Base-by-base conservation (phyloP, 2,888 invertebrate genomes). In the Philhelius pedissequus region DNA sequence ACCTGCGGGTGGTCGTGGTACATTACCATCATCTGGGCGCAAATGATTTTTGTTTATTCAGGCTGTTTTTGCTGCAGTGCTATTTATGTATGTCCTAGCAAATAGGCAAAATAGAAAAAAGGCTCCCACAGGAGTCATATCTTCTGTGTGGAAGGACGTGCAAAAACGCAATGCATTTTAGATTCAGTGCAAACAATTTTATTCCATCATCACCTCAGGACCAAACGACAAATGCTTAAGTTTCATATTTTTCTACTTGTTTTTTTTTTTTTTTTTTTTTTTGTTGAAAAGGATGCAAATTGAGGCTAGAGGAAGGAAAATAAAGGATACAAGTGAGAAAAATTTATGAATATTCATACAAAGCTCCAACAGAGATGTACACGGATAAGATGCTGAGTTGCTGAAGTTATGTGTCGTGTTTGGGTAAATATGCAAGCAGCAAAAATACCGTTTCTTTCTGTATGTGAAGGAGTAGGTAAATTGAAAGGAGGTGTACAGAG, bases 161-260 rank as follows among this genome's bases (percentile, higher is more conserved):
- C 84, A 84, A 76, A 84, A 84, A 79, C 79, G 84, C 79, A 84
- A 84, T 84, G 80, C 84, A 84, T 84, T 76, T 84, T 84, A 84
- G 68, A 84, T 84, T 79, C 68, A 71, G 62, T 71, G 84, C 80
- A 83, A 83, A 83, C 78, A 83, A 38, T 74, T 80, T 70, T 80
- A 75, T 80, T 76, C 76, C 62, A 56, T 40, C 25, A 30, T 62
- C 62, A 68, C 77, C 78, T 71, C 30, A 43, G 45, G 66, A 40
- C 35, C 6, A 30, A 22, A 52, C 18, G 38, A 56, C 20, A 18
- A 38, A 40, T 64, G n/a, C 45, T 45, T 22, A 25, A 38, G 38
- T 60, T 30, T 40, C n/a, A 27, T 15, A 25, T n/a, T 40, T 60
- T 40, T 15, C n/a, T 11, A 20, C 11, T 43, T 27, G 13, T 22